Evolutionary conservation across 2,113 vertebrate species (phyloP).

Genomic region (Cyanoderma ruficeps): DNA sequence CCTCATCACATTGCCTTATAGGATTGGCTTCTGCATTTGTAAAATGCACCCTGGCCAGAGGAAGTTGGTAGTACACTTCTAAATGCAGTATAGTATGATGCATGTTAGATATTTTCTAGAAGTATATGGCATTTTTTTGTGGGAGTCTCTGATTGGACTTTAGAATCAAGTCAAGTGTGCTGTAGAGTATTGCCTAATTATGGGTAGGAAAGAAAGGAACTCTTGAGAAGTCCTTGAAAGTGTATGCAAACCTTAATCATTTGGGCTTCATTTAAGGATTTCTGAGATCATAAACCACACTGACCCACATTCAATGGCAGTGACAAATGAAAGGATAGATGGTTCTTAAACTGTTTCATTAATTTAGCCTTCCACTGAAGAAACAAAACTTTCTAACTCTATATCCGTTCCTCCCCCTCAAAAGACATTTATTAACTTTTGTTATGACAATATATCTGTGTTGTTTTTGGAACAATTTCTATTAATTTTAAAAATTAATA

Average conservation of each 20-base stretch:
- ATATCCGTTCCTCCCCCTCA: neutral
- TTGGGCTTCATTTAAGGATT: neutral
- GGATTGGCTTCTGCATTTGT: neutral
- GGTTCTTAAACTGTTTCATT: neutral
- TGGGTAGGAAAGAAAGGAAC: neutral
- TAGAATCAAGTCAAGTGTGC: neutral
- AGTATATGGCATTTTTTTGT: neutral
- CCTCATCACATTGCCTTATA: neutral
- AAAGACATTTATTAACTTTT: neutral
- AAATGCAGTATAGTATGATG: neutral
- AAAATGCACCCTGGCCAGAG: neutral
- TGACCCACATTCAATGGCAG: neutral
- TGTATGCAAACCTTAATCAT: neutral
- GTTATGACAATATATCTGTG: neutral
- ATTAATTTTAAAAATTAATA: neutral
- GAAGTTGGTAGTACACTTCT: neutral
- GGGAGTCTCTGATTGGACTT: neutral
- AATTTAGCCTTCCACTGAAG: neutral
- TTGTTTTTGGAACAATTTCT: neutral
- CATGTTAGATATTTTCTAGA: neutral
- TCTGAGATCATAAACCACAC: neutral
- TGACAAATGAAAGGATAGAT: neutral
- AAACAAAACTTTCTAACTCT: neutral
- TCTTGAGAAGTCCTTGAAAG: neutral
- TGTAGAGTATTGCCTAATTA: neutral